Base-by-base conservation (phyloP, 2,113 vertebrate genomes). In the Xiphophorus hellerii region DNA sequence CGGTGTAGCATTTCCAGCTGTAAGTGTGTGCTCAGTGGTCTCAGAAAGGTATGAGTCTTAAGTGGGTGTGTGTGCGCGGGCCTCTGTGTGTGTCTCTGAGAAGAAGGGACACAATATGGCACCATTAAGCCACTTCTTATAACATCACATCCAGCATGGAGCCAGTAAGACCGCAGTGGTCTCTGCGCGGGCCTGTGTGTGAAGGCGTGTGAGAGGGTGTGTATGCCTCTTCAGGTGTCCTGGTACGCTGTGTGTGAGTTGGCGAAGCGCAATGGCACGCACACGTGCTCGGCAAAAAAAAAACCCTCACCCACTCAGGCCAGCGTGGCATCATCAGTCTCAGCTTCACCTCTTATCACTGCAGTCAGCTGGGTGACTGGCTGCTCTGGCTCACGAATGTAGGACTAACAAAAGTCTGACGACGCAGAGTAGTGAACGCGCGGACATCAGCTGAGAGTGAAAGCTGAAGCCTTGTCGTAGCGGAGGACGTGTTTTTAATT, bases 91-190 rank as follows among this genome's bases (percentile, higher is more conserved):
- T 81, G 74, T 73, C 79, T 69, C 71, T 62, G 63, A 77, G 73
- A 74, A 37, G 74, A 76, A 86, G 79, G 87, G 74, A 93, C 83
- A 86, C 87, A 91, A 86, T 89, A 87, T 92, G 93, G 90, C 93
- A 94, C 93, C 91, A 93, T 92, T 93, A 94, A 92, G 93, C 92
- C 93, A 94, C 89, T 89, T 94, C 90, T 89, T 89, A 92, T 94
- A 91, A 93, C 87, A 90, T 94, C 93, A 94, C 81, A 85, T 87
- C 73, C 82, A 90, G 85, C 69, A 85, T 64, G 68, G 73, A 78
- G 90, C 69, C 85, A 80, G 78, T 66, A 82, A 89, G 83, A 84
- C 80, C 81, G 77, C 81, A 80, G 83, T 77, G 76, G 78, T 73
- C 44, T 73, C 37, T 60, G 63, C 70, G 62, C 15, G 70, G 15